Percentiles rank a stretch among this genome's conserved stretches.
Evolutionary conservation across 1,140 invertebrate species (phyloP).

Genomic region (Samia ricini): DNA sequence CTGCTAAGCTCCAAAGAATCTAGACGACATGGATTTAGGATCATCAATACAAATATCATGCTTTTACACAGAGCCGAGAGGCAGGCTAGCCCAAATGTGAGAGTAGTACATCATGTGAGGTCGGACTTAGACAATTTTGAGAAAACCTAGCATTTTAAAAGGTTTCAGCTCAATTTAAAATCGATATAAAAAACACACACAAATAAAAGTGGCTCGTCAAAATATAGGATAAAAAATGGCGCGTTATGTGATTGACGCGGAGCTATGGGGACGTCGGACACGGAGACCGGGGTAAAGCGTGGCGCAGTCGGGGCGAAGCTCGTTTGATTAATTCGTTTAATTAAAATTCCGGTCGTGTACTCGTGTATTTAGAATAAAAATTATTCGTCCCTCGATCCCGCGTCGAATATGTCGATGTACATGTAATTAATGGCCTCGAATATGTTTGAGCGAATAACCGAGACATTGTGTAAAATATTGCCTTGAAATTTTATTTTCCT

Average conservation of each 20-base stretch:
- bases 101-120: no score
- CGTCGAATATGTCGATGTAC: constrained; percentile 7
- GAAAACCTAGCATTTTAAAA: no score
- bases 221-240: constrained; percentile 15
- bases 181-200: not conserved
- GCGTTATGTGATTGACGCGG: constrained; percentile 30
- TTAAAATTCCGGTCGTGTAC: constrained; percentile 24
- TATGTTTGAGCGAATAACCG: not conserved
- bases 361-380: constrained; percentile 22
- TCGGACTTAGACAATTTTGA: no score
- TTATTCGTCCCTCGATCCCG: constrained; percentile 4
- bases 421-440: constrained; percentile 3
- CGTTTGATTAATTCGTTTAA: constrained; percentile 37
- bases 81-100: no score
- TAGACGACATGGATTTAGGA: no score
- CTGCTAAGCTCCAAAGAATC: no score
- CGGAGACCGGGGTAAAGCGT: no score
- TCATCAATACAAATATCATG: no score
- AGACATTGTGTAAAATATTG: not conserved
- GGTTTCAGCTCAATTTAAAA: no score
- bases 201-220: not conserved
- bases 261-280: not conserved
- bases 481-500: not conserved
- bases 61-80: no score
- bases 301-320: not conserved